phyloP scores from a whole-genome alignment of 2,888 invertebrate genomes.

The Listrodromus nycthemerus region DNA sequence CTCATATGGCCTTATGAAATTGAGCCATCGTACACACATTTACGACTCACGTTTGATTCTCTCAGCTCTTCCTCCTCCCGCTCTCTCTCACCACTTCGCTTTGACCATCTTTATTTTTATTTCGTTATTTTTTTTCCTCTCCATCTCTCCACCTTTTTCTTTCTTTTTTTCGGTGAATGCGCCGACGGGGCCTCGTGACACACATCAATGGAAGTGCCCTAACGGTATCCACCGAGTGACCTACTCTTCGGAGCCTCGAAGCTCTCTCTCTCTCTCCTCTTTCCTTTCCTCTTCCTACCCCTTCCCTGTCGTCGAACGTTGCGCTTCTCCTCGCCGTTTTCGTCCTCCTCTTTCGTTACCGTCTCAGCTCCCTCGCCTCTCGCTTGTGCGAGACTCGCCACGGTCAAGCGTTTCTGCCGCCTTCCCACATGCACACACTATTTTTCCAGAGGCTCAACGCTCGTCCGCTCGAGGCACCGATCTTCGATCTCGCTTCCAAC shows the following conservation, averaged over 20 bases:
- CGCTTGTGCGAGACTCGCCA: conserved; percentile 60
- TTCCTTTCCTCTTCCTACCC: conserved; percentile 52
- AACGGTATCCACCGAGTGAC: conserved; percentile 82
- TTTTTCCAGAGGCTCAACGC: conserved; percentile 69
- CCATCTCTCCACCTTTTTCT: conserved; percentile 19
- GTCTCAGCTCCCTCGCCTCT: background rate
- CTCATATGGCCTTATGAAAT: background rate
- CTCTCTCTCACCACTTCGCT: background rate
- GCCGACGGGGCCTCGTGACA: conserved; percentile 80
- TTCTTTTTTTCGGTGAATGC: conserved; percentile 58
- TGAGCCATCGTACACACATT: background rate
- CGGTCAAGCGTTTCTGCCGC: conserved; percentile 65
- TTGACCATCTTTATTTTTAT: conserved; percentile 14
- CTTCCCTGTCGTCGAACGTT: background rate
- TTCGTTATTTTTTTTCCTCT: background rate
- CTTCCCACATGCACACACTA: conserved; percentile 71
- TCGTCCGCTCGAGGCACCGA: conserved; percentile 65
- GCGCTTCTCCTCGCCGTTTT: conserved; percentile 1
- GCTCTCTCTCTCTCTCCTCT: conserved; percentile 65
- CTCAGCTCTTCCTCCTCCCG: background rate
- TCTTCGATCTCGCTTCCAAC: conserved; percentile 57
- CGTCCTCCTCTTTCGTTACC: background rate
- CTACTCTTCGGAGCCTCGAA: conserved; percentile 77
- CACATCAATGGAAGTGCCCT: conserved; percentile 82
- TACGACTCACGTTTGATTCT: background rate